These are phyloP conservation scores for Bathynomus jamesi DNA, from an alignment of 1,140 invertebrate species.

Conservation along the genomic window DNA sequence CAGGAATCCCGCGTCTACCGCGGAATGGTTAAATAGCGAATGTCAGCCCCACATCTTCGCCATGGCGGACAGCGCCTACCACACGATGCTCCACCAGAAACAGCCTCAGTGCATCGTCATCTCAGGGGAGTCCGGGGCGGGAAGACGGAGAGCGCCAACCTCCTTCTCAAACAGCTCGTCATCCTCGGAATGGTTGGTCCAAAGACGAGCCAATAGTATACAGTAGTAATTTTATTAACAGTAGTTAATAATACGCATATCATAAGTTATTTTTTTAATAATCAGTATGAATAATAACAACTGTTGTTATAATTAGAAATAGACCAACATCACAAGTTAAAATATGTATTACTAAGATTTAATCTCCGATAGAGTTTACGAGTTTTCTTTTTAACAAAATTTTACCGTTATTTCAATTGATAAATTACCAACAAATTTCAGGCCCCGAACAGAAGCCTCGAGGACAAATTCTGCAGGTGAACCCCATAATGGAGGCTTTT, in stretches of 20 bases:
- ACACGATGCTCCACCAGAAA: constrained; percentile 68
- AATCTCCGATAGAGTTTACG: no score
- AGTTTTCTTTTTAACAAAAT: no score
- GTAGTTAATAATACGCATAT: no score
- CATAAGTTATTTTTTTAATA: no score
- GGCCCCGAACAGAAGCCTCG: constrained; percentile 68
- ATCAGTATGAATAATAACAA: no score
- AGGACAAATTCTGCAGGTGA: constrained; percentile 70
- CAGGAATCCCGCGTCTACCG: constrained; percentile 63
- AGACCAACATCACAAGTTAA: no score
- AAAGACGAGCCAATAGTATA: no score
- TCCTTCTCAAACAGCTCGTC: constrained; percentile 65
- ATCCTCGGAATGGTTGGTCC: constrained; percentile 64
- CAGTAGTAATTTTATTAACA: no score
- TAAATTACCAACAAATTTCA: no score
- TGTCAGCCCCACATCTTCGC: constrained; percentile 80
- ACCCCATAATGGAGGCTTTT: constrained; percentile 80
- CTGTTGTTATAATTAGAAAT: no score
- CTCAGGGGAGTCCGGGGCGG: constrained; percentile 79
- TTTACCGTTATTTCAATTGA: no score
- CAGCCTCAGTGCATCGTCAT: constrained; percentile 75
- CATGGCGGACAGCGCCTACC: constrained; percentile 72
- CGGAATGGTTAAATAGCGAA: constrained; percentile 59
- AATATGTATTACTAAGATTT: no score
- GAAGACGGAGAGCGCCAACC: constrained; percentile 81